These are phyloP conservation scores for Magallana ariakensis DNA, from an alignment of 1,140 invertebrate species.

Conservation along the genomic window DNA sequence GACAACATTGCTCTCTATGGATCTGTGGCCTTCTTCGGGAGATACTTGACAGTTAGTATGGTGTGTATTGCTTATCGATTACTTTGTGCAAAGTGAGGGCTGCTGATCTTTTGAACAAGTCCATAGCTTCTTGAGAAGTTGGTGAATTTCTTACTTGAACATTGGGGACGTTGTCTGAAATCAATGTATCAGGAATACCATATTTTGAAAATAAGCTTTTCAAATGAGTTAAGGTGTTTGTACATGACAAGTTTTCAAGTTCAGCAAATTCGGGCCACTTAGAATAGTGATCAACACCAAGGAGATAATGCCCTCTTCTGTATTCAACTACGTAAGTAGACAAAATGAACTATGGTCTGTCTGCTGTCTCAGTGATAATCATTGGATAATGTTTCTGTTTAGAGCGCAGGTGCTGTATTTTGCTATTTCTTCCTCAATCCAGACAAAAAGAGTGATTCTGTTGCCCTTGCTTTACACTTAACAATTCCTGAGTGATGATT, in stretches of 20 bases:
- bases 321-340: not conserved
- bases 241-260: not conserved
- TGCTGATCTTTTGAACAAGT: constrained; percentile 50
- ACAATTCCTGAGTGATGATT: no score
- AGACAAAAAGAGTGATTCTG: no score
- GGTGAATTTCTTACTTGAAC: constrained; percentile 54
- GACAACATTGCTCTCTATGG: not conserved
- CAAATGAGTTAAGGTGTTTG: not conserved
- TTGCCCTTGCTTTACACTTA: no score
- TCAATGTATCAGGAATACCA: not conserved
- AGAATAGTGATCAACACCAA: no score
- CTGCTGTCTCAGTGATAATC: not conserved
- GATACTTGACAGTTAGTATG: constrained; percentile 36
- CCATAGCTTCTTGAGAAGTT: no score
- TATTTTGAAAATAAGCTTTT: constrained; percentile 5
- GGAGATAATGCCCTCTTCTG: not conserved
- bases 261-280: no score
- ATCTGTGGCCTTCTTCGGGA: not conserved
- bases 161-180: not conserved
- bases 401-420: no score
- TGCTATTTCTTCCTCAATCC: no score
- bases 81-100: constrained; percentile 55
- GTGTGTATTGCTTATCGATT: constrained; percentile 68
- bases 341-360: not conserved
- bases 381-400: no score